Conservation (phyloP, 2,888 invertebrate genomes). For the Ctenicera cuprea region DNA sequence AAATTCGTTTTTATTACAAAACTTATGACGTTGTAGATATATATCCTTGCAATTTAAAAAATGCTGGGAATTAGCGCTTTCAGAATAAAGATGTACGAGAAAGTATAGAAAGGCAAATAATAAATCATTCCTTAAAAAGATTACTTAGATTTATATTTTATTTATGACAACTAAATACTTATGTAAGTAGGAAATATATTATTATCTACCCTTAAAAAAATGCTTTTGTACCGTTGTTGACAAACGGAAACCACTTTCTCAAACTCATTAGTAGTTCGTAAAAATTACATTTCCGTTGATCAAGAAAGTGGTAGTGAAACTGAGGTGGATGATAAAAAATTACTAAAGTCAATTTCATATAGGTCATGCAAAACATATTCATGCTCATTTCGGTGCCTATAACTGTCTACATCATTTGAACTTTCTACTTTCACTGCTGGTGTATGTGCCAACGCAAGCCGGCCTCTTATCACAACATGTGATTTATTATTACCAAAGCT, state of each 20-base stretch:
- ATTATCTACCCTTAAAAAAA: constrained; percentile 18
- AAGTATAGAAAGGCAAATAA: no score
- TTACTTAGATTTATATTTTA: not conserved
- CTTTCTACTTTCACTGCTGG: constrained; percentile 49
- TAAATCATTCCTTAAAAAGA: no score
- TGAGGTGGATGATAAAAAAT: constrained; percentile 36
- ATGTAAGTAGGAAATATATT: not conserved
- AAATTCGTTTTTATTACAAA: no score
- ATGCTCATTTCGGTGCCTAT: constrained; percentile 20
- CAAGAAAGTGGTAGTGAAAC: constrained; percentile 46
- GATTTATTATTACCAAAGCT: constrained; percentile 32
- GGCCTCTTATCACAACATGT: constrained; percentile 34
- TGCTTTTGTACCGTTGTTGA: not conserved
- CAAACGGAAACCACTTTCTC: constrained; percentile 21
- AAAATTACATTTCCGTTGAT: constrained; percentile 21
- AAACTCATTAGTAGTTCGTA: constrained; percentile 2
- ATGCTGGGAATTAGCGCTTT: no score
- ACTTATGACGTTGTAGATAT: no score
- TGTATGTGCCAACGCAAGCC: constrained; percentile 34
- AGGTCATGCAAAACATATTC: constrained; percentile 36
- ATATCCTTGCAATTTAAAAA: no score
- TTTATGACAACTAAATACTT: constrained; percentile 5
- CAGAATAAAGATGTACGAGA: no score
- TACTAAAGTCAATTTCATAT: constrained; percentile 40
- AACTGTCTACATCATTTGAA: constrained; percentile 31